phyloP scores from a whole-genome alignment of 1,140 invertebrate species.

The Ips typographus region DNA sequence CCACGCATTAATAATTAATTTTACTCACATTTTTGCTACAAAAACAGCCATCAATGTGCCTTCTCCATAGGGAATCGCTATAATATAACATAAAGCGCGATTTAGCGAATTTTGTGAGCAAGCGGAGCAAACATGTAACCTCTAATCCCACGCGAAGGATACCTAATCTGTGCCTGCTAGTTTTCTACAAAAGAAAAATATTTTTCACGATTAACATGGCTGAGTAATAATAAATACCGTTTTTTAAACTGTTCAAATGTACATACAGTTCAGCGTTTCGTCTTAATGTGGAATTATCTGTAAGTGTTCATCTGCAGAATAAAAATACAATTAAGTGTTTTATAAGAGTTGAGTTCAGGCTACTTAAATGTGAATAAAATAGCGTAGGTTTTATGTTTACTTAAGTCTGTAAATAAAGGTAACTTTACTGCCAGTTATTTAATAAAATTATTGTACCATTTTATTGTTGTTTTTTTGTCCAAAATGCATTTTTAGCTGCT shows the following conservation, averaged over 20 bases:
- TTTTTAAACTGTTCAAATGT: constrained; percentile 1
- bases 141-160: constrained; percentile 11
- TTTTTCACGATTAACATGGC: constrained; percentile 2
- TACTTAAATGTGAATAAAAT: constrained; percentile 45
- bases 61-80: constrained; percentile 14
- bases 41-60: constrained; percentile 19
- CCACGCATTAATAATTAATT: neutral
- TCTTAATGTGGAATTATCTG: constrained; percentile 15
- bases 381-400: constrained; percentile 41
- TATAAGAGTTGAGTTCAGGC: constrained; percentile 12
- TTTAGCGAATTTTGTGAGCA: constrained; percentile 7
- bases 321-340: constrained; percentile 1
- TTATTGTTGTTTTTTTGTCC: constrained; percentile 16
- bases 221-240: neutral
- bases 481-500: too few species aligned
- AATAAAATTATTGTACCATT: constrained; percentile 45
- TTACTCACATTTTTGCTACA: neutral
- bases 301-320: constrained; percentile 8
- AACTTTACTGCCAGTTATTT: constrained; percentile 47
- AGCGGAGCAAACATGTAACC: constrained; percentile 10
- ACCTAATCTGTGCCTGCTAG: constrained; percentile 25
- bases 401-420: constrained; percentile 41
- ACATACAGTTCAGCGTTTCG: constrained; percentile 18
- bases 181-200: neutral
- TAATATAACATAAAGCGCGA: neutral